Percentiles rank a stretch among this genome's conserved stretches.
These are phyloP conservation scores for Hemibagrus guttatus DNA, from an alignment of 2,797 vertebrate species.

Conservation along the genomic window DNA sequence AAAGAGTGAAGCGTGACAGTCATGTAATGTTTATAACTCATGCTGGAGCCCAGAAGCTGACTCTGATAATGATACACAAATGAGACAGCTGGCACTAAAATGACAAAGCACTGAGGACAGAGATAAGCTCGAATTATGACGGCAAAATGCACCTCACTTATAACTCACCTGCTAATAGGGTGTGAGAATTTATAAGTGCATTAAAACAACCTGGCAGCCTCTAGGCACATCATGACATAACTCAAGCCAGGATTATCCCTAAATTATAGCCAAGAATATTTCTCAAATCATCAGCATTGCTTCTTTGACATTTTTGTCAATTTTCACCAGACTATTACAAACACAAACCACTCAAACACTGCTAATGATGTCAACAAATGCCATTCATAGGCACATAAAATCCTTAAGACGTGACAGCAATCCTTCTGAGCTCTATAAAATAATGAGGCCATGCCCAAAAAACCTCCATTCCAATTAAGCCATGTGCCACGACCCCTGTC, in stretches of 20 bases:
- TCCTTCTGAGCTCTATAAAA: conserved; percentile 39
- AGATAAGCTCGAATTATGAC: neutral
- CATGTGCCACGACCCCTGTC: conserved; percentile 34
- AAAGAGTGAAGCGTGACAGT: conserved; percentile 32
- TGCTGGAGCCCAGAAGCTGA: conserved; percentile 35
- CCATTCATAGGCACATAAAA: conserved; percentile 7
- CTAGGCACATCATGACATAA: neutral
- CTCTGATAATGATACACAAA: conserved; percentile 37
- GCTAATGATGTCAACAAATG: conserved; percentile 23
- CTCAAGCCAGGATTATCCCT: neutral
- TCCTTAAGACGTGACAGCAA: conserved; percentile 3
- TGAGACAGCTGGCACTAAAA: conserved; percentile 29
- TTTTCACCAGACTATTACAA: neutral
- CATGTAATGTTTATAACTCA: conserved; percentile 36
- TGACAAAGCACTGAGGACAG: conserved; percentile 5
- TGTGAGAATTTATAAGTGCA: neutral
- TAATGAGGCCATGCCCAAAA: conserved; percentile 44
- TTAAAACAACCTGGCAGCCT: neutral
- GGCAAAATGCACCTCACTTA: conserved; percentile 1
- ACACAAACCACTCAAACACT: neutral
- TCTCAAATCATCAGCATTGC: neutral
- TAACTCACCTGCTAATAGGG: conserved; percentile 19
- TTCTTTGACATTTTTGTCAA: neutral
- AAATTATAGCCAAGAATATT: conserved; percentile 4
- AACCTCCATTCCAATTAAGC: conserved; percentile 52